A percentile compares a stretch with the other conserved stretches of the same genome.
phyloP scores from a whole-genome alignment of 2,797 vertebrate genomes.

The Leucoraja ocellata region DNA sequence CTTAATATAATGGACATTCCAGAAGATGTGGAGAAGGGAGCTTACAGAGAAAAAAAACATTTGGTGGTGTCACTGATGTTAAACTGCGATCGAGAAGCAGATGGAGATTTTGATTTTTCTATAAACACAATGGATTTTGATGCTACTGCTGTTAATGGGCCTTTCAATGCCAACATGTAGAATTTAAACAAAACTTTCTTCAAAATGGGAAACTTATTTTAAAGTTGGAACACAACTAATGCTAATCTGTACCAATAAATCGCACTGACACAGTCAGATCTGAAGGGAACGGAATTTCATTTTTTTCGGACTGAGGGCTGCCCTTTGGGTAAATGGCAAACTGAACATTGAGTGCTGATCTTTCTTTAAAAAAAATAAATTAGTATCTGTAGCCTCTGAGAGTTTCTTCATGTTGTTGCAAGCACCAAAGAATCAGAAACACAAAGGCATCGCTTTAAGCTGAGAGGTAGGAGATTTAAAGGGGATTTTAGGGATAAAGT shows the following conservation, averaged over 20 bases:
- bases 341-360: background rate
- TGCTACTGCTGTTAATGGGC: background rate
- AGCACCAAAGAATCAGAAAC: too few species aligned
- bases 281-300: background rate
- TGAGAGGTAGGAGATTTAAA: too few species aligned
- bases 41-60: constrained; percentile 12
- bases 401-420: too few species aligned
- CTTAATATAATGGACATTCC: constrained; percentile 37
- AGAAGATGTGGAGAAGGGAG: constrained; percentile 30
- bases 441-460: too few species aligned
- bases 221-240: background rate
- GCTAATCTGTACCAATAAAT: background rate
- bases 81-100: constrained; percentile 22
- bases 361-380: background rate
- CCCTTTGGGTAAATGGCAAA: background rate
- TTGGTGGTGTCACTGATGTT: constrained; percentile 35
- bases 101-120: background rate
- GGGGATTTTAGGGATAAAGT: too few species aligned
- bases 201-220: background rate
- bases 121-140: background rate
- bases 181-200: background rate
- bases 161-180: constrained; percentile 23
- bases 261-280: background rate
- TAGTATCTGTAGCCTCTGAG: background rate
- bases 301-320: background rate